phyloP scores from a whole-genome alignment of 2,888 invertebrate species.

The Oconnorella tubifera region DNA sequence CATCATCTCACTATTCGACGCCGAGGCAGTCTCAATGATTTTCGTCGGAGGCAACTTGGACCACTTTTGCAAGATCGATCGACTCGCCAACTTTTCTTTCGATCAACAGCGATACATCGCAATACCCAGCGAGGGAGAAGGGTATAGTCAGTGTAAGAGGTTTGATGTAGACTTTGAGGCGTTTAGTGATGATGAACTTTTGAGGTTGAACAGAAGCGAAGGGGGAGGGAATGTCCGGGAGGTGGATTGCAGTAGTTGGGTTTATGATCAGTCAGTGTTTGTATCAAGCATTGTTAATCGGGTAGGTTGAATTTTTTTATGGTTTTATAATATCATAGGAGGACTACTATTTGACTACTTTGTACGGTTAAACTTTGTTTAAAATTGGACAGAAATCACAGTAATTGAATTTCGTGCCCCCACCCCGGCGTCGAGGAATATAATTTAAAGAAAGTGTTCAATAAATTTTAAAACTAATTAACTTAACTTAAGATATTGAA shows the following conservation, averaged over 20 bases:
- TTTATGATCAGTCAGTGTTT: constrained; percentile 21
- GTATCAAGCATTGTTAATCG: constrained; percentile 22
- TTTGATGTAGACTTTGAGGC: constrained; percentile 23
- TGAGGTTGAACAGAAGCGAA: constrained; percentile 22
- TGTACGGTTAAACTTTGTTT: background rate
- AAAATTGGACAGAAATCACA: background rate
- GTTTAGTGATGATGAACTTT: constrained; percentile 18
- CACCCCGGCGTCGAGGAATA: background rate
- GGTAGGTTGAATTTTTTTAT: constrained; percentile 21
- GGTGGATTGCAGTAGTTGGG: constrained; percentile 17
- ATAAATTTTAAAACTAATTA: too few species aligned
- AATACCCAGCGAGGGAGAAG: constrained; percentile 17
- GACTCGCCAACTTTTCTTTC: constrained; percentile 18
- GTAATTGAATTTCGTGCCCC: background rate
- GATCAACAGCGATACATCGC: constrained; percentile 29
- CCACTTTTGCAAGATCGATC: constrained; percentile 28
- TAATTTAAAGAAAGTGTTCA: background rate
- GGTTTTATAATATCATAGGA: background rate
- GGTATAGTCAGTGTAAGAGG: constrained; percentile 20
- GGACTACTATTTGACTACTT: background rate
- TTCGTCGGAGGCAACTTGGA: constrained; percentile 26
- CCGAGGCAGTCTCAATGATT: constrained; percentile 25
- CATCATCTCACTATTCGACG: constrained; percentile 13
- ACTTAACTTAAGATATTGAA: too few species aligned
- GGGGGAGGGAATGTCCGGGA: background rate